Percentiles rank a stretch among this genome's conserved stretches.
These are phyloP conservation scores for Florisuga fusca DNA, from an alignment of 2,797 vertebrate species.

Conservation along the genomic window DNA sequence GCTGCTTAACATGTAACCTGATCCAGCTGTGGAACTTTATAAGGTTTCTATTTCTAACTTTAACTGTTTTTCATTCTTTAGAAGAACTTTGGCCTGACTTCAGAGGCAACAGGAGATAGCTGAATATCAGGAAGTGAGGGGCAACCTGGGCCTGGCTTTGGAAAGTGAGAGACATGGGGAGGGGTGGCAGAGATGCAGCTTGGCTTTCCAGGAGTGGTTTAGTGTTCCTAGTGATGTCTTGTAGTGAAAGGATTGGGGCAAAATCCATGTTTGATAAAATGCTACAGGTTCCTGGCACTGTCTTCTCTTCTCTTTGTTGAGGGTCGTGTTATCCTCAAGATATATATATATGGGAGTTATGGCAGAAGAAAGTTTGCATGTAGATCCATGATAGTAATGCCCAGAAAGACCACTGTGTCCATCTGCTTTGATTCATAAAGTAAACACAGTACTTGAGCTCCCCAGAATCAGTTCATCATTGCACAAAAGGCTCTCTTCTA, in stretches of 20 bases:
- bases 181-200: neutral
- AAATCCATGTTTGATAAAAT: neutral
- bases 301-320: neutral
- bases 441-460: neutral
- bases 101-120: neutral
- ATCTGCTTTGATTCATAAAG: neutral
- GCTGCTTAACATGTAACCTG: slow-evolving; percentile 43
- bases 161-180: neutral
- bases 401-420: neutral
- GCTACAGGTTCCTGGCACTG: neutral
- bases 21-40: slow-evolving; percentile 58
- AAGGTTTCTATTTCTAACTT: slow-evolving; percentile 46
- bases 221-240: neutral
- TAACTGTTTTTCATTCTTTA: slow-evolving; percentile 21
- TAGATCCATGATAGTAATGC: neutral
- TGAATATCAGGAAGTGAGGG: neutral
- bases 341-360: neutral
- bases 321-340: neutral
- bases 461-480: accelerated
- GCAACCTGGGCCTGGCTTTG: neutral
- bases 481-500: neutral
- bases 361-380: neutral
- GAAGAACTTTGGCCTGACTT: neutral
- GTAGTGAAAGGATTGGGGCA: neutral
- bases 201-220: neutral